phyloP scores from a whole-genome alignment of 2,797 vertebrate species.

The Esox lucius region DNA sequence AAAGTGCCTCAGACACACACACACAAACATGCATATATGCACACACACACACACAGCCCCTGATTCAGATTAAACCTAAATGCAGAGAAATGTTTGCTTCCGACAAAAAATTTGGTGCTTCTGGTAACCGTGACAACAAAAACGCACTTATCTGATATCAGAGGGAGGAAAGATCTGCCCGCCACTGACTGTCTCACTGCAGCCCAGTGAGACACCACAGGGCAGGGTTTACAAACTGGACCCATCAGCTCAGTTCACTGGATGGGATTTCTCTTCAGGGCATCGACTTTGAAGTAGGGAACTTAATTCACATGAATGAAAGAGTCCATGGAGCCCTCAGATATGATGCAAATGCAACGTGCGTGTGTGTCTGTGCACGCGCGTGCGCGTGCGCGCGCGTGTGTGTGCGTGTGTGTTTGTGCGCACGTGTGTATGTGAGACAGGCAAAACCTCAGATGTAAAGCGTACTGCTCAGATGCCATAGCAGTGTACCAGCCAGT shows the following conservation, averaged over 20 bases:
- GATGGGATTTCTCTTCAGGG: slow-evolving; percentile 49
- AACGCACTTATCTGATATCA: slow-evolving; percentile 33
- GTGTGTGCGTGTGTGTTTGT: too few relatives aligned
- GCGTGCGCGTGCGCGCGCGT: too few relatives aligned
- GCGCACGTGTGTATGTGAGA: slow-evolving; percentile 27
- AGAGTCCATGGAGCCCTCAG: slow-evolving; percentile 30
- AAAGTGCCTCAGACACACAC: slow-evolving; percentile 1
- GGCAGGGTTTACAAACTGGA: too few relatives aligned
- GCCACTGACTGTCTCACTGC: too few relatives aligned
- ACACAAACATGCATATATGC: not conserved
- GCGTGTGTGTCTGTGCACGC: too few relatives aligned
- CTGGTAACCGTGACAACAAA: slow-evolving; percentile 61
- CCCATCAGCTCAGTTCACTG: too few relatives aligned
- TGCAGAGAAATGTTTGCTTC: slow-evolving; percentile 24
- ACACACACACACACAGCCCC: not conserved
- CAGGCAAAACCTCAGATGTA: slow-evolving; percentile 45
- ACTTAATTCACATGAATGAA: slow-evolving; percentile 48
- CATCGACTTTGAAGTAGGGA: slow-evolving; percentile 51
- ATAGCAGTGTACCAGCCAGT: slow-evolving; percentile 30
- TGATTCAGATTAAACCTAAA: not conserved
- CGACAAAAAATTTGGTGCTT: slow-evolving; percentile 21
- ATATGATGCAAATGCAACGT: too few relatives aligned
- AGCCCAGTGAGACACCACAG: too few relatives aligned
- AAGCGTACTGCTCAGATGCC: slow-evolving; percentile 41
- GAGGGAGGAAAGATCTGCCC: not conserved